These are phyloP conservation scores for Melinaea menophilus DNA, from an alignment of 2,888 invertebrate species.

Conservation along the genomic window DNA sequence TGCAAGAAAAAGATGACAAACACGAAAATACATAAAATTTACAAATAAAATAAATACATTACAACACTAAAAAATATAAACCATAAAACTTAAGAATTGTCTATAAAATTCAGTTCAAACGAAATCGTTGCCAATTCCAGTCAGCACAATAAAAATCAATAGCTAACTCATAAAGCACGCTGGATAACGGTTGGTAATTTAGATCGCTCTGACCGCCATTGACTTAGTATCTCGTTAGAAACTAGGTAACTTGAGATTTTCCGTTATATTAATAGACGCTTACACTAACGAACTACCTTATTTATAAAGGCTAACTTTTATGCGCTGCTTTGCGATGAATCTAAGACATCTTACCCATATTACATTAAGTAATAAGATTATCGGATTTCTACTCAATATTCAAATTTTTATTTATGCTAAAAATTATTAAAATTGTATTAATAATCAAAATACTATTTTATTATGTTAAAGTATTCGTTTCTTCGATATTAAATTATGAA, in stretches of 20 bases:
- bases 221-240: conserved; percentile 37
- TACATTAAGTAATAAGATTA: too few species aligned
- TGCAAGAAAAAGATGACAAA: too few species aligned
- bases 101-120: conserved; percentile 6
- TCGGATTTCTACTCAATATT: too few species aligned
- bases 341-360: background rate
- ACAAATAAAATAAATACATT: too few species aligned
- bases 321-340: background rate
- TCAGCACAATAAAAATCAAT: conserved; percentile 16
- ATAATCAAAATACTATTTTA: too few species aligned
- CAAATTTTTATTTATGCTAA: too few species aligned
- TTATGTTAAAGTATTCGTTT: too few species aligned
- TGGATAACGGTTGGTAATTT: conserved; percentile 31
- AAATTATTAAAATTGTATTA: too few species aligned
- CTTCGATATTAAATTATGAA: too few species aligned
- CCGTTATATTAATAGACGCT: conserved; percentile 43
- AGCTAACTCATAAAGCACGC: conserved; percentile 16
- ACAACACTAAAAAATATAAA: too few species aligned
- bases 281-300: conserved; percentile 14
- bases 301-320: conserved; percentile 15
- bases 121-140: conserved; percentile 1
- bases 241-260: conserved; percentile 42
- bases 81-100: background rate
- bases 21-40: too few species aligned
- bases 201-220: conserved; percentile 30